Evolutionary conservation across 2,888 invertebrate species (phyloP), one percentile per base, ranked within the genome.

Genomic region (Pharmacophagus antenor): DNA sequence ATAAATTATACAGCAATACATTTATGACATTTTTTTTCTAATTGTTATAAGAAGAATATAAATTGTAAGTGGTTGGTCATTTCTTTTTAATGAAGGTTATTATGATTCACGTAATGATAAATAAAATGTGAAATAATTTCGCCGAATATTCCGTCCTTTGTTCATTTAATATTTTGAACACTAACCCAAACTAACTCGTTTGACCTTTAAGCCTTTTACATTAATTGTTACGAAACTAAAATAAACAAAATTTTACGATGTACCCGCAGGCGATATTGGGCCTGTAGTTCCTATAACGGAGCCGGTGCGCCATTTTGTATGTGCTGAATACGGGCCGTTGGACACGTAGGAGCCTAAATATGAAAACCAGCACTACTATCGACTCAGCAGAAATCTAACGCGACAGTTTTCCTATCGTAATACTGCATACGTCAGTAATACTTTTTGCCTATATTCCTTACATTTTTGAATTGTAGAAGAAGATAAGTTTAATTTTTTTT

Each of bases 311-410:
- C 62, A 54, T 58, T 58, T 61, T 60, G 53, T 53, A 63, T 58
- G 44, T 57, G 62, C 59, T 65, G 58, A 48, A 52, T 62, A 58
- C 62, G 65, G 61, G 49, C 61, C 49, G 49, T 21, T 47, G 61
- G 62, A 63, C 61, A 58, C 59, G 61, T 60, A 61, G 49, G 53
- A 53, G 56, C 58, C 63, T 62, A 63, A 63, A 64, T 62, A 61
- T 60, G 64, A 64, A 63, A 63, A 65, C 59, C 63, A 52, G 55
- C 47, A 46, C 50, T 50, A 41, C 56, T 62, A 56, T 60, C 56
- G 47, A 61, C 49, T 55, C 62, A 65, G 63, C 63, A 46, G 58
- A 63, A 63, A 59, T 37, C 57, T 60, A 61, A 37, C 50, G 41
- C 44, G 27, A 51, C 46, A 59, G 52, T 63, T 55, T 55, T 59